Base-by-base conservation (phyloP, 1,140 invertebrate genomes). In the Artemia franciscana region DNA sequence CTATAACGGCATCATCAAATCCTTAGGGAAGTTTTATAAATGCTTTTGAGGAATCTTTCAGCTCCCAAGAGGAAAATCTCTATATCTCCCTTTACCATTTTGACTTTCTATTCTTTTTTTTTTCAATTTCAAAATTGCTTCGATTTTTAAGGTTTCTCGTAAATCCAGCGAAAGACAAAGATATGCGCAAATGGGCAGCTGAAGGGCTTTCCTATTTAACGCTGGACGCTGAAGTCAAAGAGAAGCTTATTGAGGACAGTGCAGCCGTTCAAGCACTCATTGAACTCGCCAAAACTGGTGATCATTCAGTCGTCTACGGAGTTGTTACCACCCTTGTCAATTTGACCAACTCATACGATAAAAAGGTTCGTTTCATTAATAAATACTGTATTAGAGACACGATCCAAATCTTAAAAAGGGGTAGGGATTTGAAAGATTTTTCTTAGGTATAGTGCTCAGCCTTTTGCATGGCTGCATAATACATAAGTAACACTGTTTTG, bases 201-300 rank as follows among this genome's bases (percentile, higher is more conserved):
- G 96, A 99, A 77, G 95, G 94, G 12, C 76, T 99, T 0, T 94
- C 94, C 0, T 99, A 97, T 72, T 76, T 99, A 2, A 95, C 93
- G 4, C 78, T 99, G 30, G 94, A 99, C 78, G 96, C 91, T 9
- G 94, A 98, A 74, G 90, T 98, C 0, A 99, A 99, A 71, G 94
- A 99, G 72, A 92, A 91, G 71, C 72, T 99, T 9, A 83, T 94
- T 23, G 84, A 90, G 70, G 92, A 98, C 70, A 79, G 78, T 65
- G 70, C 79, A 57, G 86, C 91, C 2, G 75, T 98, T 65, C 80
- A 82, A 70, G 82, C 89, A 4, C 79, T 98, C 60, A 85, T 97
- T 69, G 86, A 93, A 70, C 71, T 98, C 57, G 89, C 90, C 5
- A 77, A 74, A 73, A 81, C 79, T 51, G 61, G 86, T 23, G 75